Evolutionary conservation across 2,113 vertebrate species (phyloP).

Genomic region (Phocoena phocoena): DNA sequence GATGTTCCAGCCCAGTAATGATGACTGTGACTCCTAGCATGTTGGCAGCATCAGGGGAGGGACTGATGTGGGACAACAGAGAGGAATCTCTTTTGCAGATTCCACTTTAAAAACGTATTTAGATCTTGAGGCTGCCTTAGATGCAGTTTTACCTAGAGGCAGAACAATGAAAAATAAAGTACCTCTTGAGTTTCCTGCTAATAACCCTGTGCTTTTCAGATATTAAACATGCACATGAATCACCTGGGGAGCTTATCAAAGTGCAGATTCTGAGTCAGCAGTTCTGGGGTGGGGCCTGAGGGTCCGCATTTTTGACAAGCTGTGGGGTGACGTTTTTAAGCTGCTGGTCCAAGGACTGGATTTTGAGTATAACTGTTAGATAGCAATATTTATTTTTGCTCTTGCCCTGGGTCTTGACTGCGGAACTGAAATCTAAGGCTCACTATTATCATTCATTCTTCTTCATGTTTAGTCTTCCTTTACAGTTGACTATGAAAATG

Average conservation of each 20-base stretch:
- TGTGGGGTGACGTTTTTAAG: not conserved
- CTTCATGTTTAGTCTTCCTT: not conserved
- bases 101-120: not conserved
- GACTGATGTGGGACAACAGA: not conserved
- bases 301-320: not conserved
- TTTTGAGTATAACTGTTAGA: not conserved
- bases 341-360: not conserved
- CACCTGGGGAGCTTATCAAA: not conserved
- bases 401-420: not conserved
- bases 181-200: not conserved
- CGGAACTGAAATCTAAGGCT: not conserved
- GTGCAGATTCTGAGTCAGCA: not conserved
- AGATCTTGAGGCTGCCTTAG: not conserved
- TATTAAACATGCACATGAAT: not conserved
- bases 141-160: not conserved
- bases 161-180: constrained; percentile 27
- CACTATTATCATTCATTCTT: not conserved
- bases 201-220: not conserved
- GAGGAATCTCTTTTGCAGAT: not conserved
- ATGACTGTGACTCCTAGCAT: not conserved
- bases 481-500: not conserved
- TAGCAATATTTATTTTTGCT: not conserved
- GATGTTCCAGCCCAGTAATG: not conserved
- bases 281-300: not conserved
- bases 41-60: not conserved